Evolutionary conservation across 2,888 invertebrate genomes (phyloP).

Genomic region (Loripinus fragilis): DNA sequence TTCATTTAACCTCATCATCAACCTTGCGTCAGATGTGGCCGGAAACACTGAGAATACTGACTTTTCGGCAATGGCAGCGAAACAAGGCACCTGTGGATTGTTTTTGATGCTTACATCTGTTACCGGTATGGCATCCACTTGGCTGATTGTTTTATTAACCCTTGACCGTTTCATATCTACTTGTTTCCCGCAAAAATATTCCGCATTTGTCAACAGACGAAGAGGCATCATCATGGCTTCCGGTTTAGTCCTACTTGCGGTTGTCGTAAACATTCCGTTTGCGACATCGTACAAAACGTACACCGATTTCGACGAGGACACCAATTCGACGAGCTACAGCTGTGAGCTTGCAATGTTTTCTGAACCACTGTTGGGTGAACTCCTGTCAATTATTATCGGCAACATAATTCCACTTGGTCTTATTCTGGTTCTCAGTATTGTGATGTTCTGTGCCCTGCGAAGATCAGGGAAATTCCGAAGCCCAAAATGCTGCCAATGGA

Average conservation of each 20-base stretch:
- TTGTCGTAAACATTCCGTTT: background rate
- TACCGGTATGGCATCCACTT: background rate
- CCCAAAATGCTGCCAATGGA: background rate
- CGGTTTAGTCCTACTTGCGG: background rate
- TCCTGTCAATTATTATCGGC: background rate
- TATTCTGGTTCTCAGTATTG: background rate
- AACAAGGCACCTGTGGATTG: background rate
- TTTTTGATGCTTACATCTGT: background rate
- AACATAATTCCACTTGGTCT: background rate
- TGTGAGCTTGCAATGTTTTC: background rate
- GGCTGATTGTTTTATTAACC: constrained; percentile 6
- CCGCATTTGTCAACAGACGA: background rate
- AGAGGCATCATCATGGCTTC: background rate
- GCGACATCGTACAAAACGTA: background rate
- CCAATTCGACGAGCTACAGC: background rate
- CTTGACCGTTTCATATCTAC: background rate
- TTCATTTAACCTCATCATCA: background rate
- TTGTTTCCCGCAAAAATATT: background rate
- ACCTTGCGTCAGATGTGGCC: background rate
- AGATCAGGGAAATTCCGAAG: background rate
- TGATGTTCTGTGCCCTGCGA: background rate
- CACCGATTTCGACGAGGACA: background rate
- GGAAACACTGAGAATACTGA: background rate
- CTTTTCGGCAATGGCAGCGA: background rate
- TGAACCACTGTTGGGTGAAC: background rate